Evolutionary conservation across 2,797 vertebrate genomes (phyloP).

Genomic region (Pelobates cultripes): DNA sequence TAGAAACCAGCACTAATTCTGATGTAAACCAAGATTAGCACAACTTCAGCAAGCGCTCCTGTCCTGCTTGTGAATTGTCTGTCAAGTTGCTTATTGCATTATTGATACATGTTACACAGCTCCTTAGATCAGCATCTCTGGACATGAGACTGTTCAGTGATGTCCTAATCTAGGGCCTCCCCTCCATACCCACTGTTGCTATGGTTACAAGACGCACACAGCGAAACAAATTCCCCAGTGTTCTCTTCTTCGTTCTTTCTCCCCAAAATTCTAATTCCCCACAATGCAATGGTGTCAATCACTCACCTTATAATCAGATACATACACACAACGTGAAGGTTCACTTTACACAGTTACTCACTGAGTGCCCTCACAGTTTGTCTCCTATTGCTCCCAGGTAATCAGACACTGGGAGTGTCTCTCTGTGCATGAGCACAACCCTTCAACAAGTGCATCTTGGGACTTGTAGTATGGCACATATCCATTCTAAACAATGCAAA

Average conservation of each 20-base stretch:
- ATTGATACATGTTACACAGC: too few relatives aligned
- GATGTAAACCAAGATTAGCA: too few relatives aligned
- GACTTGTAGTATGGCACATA: conserved; percentile 23
- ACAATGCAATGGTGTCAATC: not conserved
- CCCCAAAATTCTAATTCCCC: not conserved
- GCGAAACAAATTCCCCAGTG: too few relatives aligned
- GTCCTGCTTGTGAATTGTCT: too few relatives aligned
- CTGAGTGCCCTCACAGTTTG: not conserved
- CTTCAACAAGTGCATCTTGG: conserved; percentile 22
- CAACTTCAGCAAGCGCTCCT: too few relatives aligned
- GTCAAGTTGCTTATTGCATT: too few relatives aligned
- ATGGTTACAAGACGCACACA: conserved; percentile 50
- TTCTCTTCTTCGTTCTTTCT: not conserved
- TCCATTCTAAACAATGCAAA: too few relatives aligned
- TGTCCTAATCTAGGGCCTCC: not conserved
- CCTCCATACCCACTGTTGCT: conserved; percentile 28
- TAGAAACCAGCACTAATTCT: too few relatives aligned
- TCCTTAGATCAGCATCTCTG: too few relatives aligned
- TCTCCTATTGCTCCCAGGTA: not conserved
- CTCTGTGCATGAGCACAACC: not conserved
- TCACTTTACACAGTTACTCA: conserved; percentile 2
- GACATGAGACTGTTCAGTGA: too few relatives aligned
- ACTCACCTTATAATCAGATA: not conserved
- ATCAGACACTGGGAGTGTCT: not conserved
- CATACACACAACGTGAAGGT: not conserved